These are phyloP conservation scores for Rhombomys opimus DNA, from an alignment of 2,113 vertebrate species.

Conservation along the genomic window DNA sequence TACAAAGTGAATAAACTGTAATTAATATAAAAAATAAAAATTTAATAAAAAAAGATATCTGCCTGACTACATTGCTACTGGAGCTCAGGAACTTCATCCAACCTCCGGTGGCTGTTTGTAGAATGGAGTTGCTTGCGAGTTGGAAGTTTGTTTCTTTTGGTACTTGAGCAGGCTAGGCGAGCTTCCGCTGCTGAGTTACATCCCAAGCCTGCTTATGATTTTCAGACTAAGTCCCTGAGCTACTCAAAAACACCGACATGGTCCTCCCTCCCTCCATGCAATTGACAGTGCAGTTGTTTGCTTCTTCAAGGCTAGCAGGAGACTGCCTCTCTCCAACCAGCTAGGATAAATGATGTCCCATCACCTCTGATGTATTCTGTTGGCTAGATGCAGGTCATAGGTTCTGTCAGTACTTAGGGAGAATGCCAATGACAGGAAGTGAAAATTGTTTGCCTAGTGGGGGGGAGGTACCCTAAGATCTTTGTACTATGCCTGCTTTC, in stretches of 20 bases:
- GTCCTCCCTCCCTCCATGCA: not conserved
- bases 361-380: not conserved
- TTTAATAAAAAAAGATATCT: not conserved
- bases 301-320: conserved; percentile 19
- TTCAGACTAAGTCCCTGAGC: not conserved
- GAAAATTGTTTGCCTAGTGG: not conserved
- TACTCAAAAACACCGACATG: not conserved
- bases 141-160: not conserved
- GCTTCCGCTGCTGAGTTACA: not conserved
- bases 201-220: not conserved
- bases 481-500: conserved; percentile 16
- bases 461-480: not conserved
- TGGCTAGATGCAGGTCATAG: conserved; percentile 34
- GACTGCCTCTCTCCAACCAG: not conserved
- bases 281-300: conserved; percentile 9
- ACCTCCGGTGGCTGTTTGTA: not conserved
- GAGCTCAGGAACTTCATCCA: not conserved
- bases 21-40: no score
- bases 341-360: not conserved
- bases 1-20: no score
- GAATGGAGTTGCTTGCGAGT: conserved; percentile 43
- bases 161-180: not conserved
- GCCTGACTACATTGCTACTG: not conserved
- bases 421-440: not conserved
- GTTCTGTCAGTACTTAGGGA: not conserved